Conservation (phyloP, 1,140 invertebrate genomes). For the Pseudachorutes palmiensis region DNA sequence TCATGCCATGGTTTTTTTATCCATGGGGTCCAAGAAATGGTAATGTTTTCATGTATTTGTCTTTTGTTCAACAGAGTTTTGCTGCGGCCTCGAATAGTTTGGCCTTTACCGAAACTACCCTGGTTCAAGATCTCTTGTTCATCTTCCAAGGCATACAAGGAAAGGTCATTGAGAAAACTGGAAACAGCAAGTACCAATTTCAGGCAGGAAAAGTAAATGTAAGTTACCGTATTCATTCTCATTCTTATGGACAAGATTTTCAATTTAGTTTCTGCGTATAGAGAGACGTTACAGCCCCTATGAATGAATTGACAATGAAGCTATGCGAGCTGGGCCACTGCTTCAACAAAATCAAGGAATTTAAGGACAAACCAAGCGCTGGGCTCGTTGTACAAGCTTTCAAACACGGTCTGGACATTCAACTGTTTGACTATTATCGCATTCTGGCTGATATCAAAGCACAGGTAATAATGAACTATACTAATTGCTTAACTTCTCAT, state of each 20-base stretch:
- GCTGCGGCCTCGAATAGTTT: not conserved
- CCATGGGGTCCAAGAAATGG: too few species aligned
- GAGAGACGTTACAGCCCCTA: constrained; percentile 45
- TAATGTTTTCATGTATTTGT: too few species aligned
- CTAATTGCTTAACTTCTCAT: constrained; percentile 7
- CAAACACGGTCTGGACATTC: constrained; percentile 70
- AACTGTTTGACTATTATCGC: constrained; percentile 78
- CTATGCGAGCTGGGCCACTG: constrained; percentile 79
- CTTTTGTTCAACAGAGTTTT: too few species aligned
- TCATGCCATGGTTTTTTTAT: too few species aligned
- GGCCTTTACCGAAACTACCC: constrained; percentile 42
- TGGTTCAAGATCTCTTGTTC: constrained; percentile 70
- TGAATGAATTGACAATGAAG: constrained; percentile 52
- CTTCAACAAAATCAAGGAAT: constrained; percentile 65
- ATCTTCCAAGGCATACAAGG: constrained; percentile 74
- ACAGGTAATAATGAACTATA: constrained; percentile 49
- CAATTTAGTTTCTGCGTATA: constrained; percentile 38
- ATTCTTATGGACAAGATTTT: not conserved
- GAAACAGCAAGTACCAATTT: constrained; percentile 55
- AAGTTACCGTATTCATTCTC: constrained; percentile 7
- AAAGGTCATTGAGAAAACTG: constrained; percentile 57
- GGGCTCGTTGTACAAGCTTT: constrained; percentile 79
- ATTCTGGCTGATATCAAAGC: constrained; percentile 79
- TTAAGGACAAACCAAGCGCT: constrained; percentile 51
- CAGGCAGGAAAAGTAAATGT: constrained; percentile 44